These are phyloP conservation scores for Andrena marginata DNA, from an alignment of 2,888 invertebrate genomes.

Conservation along the genomic window DNA sequence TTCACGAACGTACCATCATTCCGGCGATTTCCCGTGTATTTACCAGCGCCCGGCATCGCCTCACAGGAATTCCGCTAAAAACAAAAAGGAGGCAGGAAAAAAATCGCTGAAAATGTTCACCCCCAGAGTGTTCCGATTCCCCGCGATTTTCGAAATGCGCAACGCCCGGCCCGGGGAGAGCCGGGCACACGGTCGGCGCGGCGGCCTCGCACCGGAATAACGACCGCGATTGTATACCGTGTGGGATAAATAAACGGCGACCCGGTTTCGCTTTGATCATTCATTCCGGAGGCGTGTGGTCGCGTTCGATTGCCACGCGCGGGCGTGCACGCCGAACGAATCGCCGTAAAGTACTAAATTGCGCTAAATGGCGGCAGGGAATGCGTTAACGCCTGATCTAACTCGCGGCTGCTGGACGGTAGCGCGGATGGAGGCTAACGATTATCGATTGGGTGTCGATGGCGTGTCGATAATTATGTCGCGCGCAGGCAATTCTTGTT, in stretches of 20 bases:
- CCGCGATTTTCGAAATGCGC: constrained; percentile 32
- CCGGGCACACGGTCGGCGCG: constrained; percentile 9
- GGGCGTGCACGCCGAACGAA: constrained; percentile 45
- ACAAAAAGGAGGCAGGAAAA: neutral
- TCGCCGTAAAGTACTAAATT: constrained; percentile 73
- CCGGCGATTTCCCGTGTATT: neutral
- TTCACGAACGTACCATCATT: neutral
- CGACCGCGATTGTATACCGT: constrained; percentile 51
- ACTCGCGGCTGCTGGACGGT: constrained; percentile 36
- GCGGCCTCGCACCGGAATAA: constrained; percentile 36
- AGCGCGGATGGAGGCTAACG: constrained; percentile 21
- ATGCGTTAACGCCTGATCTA: constrained; percentile 65
- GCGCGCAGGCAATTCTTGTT: too few relatives aligned
- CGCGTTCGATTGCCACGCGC: constrained; percentile 55
- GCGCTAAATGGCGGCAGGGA: constrained; percentile 72
- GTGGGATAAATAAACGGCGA: constrained; percentile 67
- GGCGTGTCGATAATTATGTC: constrained; percentile 37
- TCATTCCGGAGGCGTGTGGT: constrained; percentile 59
- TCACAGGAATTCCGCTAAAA: neutral
- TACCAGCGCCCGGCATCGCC: neutral
- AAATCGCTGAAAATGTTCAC: neutral
- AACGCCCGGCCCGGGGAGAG: constrained; percentile 15
- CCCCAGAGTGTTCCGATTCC: constrained; percentile 1
- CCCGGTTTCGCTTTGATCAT: constrained; percentile 68
- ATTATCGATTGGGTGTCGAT: constrained; percentile 35